phyloP scores from a whole-genome alignment of 2,113 vertebrate species.

The Neotoma lepida region DNA sequence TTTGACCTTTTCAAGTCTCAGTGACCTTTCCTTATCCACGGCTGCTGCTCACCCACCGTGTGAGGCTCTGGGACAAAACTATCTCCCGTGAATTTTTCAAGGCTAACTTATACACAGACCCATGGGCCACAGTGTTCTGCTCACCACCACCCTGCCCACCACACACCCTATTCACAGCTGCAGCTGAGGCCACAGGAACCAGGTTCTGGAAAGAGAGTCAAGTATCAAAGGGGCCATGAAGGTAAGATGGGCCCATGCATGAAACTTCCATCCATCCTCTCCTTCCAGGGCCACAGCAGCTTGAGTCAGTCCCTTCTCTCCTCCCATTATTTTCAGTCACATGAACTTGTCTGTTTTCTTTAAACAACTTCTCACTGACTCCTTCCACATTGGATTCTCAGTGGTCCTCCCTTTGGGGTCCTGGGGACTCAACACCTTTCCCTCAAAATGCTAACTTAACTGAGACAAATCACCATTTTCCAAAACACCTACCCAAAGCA shows the following conservation, averaged over 20 bases:
- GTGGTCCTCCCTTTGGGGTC: background rate
- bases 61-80: background rate
- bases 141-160: no score
- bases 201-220: background rate
- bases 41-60: background rate
- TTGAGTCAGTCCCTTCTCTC: background rate
- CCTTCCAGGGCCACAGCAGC: background rate
- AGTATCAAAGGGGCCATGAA: fast-evolving
- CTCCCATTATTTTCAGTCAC: background rate
- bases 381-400: background rate
- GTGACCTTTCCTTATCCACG: background rate
- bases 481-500: background rate
- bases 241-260: background rate
- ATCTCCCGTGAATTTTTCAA: background rate
- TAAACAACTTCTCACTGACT: background rate
- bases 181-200: background rate
- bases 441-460: background rate
- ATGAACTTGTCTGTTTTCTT: background rate
- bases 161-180: background rate
- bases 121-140: background rate
- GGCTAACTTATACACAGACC: background rate
- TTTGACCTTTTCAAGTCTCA: background rate
- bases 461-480: background rate
- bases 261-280: fast-evolving
- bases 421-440: background rate